phyloP scores from a whole-genome alignment of 1,140 invertebrate genomes.

The Eupristina koningsbergeri region DNA sequence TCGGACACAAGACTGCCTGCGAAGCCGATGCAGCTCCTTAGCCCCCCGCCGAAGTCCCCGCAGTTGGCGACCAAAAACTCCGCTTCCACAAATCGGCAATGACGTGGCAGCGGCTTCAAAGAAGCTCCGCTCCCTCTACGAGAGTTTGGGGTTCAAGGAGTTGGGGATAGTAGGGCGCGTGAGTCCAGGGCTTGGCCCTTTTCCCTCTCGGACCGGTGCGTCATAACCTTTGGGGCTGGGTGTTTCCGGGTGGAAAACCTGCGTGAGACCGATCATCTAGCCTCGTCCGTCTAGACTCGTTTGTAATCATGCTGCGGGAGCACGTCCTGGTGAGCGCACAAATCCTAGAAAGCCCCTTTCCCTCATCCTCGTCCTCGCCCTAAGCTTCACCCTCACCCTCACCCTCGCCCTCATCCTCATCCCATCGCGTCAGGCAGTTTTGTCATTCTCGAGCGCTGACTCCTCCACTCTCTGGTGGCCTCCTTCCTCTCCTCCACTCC shows the following conservation, averaged over 20 bases:
- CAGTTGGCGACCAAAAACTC: neutral
- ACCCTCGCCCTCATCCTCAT: too few relatives aligned
- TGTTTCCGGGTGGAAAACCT: neutral
- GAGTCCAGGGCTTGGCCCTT: neutral
- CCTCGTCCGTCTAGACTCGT: too few relatives aligned
- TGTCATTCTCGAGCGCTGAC: too few relatives aligned
- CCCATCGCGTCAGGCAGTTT: too few relatives aligned
- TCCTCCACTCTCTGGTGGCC: too few relatives aligned
- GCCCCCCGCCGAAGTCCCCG: neutral
- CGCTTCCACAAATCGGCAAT: neutral
- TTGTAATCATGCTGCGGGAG: too few relatives aligned
- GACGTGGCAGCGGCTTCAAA: slow-evolving; percentile 3
- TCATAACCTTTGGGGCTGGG: neutral
- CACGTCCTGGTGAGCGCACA: too few relatives aligned
- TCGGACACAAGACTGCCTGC: neutral
- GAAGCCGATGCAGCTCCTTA: neutral
- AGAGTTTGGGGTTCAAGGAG: neutral
- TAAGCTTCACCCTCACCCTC: too few relatives aligned
- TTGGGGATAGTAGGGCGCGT: neutral
- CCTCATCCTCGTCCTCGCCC: neutral
- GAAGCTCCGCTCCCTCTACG: neutral
- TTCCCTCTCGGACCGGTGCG: too few relatives aligned
- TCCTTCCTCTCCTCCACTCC: too few relatives aligned
- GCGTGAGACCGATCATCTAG: neutral
- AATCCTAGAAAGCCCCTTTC: too few relatives aligned